Evolutionary conservation across 2,888 invertebrate genomes (phyloP), one percentile per base, ranked within the genome.

Genomic region (Heteromyza rotundicornis): DNA sequence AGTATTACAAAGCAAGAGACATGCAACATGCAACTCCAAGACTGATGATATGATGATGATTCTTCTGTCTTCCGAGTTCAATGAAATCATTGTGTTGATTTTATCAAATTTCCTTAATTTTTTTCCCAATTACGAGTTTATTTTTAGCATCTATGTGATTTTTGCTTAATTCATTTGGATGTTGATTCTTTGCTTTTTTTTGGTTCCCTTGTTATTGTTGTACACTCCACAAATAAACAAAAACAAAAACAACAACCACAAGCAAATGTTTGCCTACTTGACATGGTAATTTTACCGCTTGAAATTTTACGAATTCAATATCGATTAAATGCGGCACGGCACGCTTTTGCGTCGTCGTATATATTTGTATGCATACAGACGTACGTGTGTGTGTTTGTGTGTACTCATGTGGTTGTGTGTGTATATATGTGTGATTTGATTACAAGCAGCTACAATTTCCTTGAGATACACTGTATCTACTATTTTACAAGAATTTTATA

Each of bases 291-390:
- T n/a, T 7, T 40, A n/a, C 40, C 40, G 16, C 40, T n/a, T 40
- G 40, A n/a, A 40, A 14, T 40, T n/a, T 24, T 57, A 17, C 51
- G 52, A 61, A 57, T 40, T 57, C 54, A 58, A 58, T 62, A 62
- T 62, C 62, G 58, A 62, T 62, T 62, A 62, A 32, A 47, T 17
- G 20, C 49, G 57, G 54, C 62, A 58, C 62, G n/a, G n/a, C n/a
- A n/a, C n/a, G n/a, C n/a, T n/a, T n/a, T n/a, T n/a, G n/a, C n/a
- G n/a, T n/a, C n/a, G n/a, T n/a, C n/a, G n/a, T n/a, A n/a, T n/a
- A n/a, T n/a, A n/a, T n/a, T n/a, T n/a, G n/a, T n/a, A n/a, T n/a
- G n/a, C n/a, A n/a, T n/a, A n/a, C n/a, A n/a, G n/a, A n/a, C n/a
- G 58, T 54, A 53, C 57, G 16, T 14, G 16, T 40, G 40, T 40